Base-by-base conservation (phyloP, 1,140 invertebrate species). In the Ips nitidus region DNA sequence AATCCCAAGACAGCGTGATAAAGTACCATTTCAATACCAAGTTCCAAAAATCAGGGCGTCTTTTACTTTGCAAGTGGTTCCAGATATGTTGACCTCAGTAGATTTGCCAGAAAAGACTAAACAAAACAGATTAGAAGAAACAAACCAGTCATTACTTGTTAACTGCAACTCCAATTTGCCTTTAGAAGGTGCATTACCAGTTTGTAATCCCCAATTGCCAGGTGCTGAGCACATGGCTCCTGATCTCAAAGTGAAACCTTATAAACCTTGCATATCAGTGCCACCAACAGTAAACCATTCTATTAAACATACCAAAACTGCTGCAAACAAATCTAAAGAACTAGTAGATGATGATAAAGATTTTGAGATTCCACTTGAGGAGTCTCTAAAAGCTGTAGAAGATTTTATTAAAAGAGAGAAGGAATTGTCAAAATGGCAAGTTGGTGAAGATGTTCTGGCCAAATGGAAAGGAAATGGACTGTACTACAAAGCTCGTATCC, bases 401-500 rank as follows among this genome's bases (percentile, higher is more conserved):
- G 65, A 67, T 4, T 67, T 67, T 52, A 67, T 67, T 40, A 67
- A 50, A 39, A 69, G 59, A 42, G 60, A 69, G 43, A 47, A 69
- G 22, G 66, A 61, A 55, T 62, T 69, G 58, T 43, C 58, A 5
- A 61, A 61, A 37, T 63, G 58, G 60, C 8, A 62, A 38, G 52
- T 69, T 45, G 66, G 66, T 22, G 58, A 69, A 40, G 47, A 47
- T 43, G 59, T 61, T 55, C 41, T 69, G 41, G 66, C 66, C 43
- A 61, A 55, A 52, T 69, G 66, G 66, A 63, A 69, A 39, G 66
- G 66, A 38, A 69, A 69, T 62, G 60, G 60, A 37, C 59, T 55
- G 22, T 69, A 61, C 41, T 69, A 69, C 43, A 61, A 69, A 55
- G 66, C 66, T 2, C 61, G 42, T 42, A 69, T 69, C 43, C 6